Evolutionary conservation across 2,113 vertebrate genomes (phyloP), one percentile per base, ranked within the genome.

Genomic region (Rhodinocichla rosea): DNA sequence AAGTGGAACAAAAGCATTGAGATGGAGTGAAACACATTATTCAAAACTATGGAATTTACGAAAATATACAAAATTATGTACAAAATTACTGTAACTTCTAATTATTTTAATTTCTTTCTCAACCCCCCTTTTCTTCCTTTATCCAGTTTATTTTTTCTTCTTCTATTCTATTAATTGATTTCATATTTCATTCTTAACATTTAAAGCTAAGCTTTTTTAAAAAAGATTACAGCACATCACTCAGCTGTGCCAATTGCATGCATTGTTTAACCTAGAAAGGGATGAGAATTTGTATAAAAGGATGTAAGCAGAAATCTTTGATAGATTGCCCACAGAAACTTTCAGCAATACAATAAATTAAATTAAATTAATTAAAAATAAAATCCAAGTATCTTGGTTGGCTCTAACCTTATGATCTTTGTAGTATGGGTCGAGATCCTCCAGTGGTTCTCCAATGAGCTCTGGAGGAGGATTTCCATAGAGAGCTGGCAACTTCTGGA

Each of bases 351-450:
- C 5, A 63, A 28, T 53, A 65, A 56, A 23, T 22, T 35, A 37
- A 73, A 77, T 26, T 14, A 12, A 81, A 78, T 42, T 27, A 50
- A 44, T 50, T 81, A 20, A 28, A 50, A 57, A 32, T 12, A 47
- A 65, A 77, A 69, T 30, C 24, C 11, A 67, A 63, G 10, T 6
- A 15, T 50, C 13, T 32, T 26, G 5, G 4, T 18, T 70, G 28
- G 13, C 30, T 81, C 98, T 98, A 90, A 99, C 99, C 98, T 98
- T 99, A 65, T 98, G 97, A 93, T 99, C 98, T 95, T 97, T 98
- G 97, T 99, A 99, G 96, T 98, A 99, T 0, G 98, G 98, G 87
- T 99, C 99, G 1, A 99, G 97, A 69, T 99, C 99, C 75, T 99
- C 99, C 97, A 99, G 97, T 3, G 99, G 99, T 81, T 99, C 98